These are phyloP conservation scores for Cyclargus thomasi DNA, from an alignment of 1,140 invertebrate genomes.

Conservation along the genomic window DNA sequence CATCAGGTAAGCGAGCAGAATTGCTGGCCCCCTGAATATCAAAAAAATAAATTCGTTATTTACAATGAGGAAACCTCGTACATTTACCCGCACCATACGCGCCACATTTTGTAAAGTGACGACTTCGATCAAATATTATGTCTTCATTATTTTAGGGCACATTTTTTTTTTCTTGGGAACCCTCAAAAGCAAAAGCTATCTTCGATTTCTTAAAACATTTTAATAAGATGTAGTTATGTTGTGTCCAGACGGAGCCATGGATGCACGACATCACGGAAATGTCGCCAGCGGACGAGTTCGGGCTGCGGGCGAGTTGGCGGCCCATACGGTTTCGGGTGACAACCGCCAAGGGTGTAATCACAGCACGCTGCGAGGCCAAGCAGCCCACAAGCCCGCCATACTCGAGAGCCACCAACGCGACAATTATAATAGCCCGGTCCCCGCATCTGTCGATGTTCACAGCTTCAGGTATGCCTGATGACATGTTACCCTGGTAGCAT, in stretches of 20 bases:
- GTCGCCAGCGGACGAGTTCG: conserved; percentile 43
- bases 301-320: conserved; percentile 52
- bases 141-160: too few species aligned
- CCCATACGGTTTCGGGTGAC: conserved; percentile 41
- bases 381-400: conserved; percentile 52
- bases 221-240: conserved; percentile 6
- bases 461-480: conserved; percentile 45
- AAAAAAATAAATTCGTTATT: too few species aligned
- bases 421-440: conserved; percentile 44
- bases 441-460: conserved; percentile 63
- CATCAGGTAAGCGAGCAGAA: too few species aligned
- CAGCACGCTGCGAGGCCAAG: conserved; percentile 52
- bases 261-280: conserved; percentile 54
- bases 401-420: conserved; percentile 44
- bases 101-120: too few species aligned
- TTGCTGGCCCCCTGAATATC: too few species aligned
- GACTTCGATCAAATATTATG: too few species aligned
- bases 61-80: too few species aligned
- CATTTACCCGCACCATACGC: too few species aligned
- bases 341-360: conserved; percentile 34
- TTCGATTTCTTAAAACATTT: too few species aligned
- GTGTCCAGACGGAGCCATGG: conserved; percentile 46
- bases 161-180: too few species aligned
- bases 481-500: too few species aligned
- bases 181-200: too few species aligned